These are phyloP conservation scores for Cyclophora punctaria DNA, from an alignment of 2,888 invertebrate species.

Conservation along the genomic window DNA sequence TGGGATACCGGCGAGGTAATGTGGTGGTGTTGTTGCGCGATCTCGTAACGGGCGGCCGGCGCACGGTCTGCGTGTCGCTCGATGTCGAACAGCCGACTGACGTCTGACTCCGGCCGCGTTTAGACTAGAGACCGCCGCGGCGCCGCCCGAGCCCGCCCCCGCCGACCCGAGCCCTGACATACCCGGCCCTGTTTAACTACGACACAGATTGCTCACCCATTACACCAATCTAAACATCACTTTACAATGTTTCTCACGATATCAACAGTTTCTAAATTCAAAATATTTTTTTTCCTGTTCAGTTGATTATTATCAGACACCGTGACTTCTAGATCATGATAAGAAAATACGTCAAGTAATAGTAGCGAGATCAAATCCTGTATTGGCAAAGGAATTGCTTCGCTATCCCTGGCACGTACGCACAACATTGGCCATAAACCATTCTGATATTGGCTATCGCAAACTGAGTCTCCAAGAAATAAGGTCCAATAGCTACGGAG, in stretches of 20 bases:
- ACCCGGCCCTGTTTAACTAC: conserved; percentile 33
- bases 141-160: conserved; percentile 66
- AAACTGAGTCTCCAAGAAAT: conserved; percentile 38
- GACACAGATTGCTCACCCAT: conserved; percentile 33
- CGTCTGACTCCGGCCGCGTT: conserved; percentile 28
- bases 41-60: conserved; percentile 52
- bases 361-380: conserved; percentile 6
- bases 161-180: conserved; percentile 47
- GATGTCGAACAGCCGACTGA: conserved; percentile 56
- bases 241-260: background rate
- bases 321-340: conserved; percentile 1
- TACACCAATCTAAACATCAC: conserved; percentile 37
- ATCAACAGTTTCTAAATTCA: background rate
- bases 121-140: conserved; percentile 34
- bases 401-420: conserved; percentile 42
- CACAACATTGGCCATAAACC: conserved; percentile 51
- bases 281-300: too few relatives aligned
- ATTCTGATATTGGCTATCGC: conserved; percentile 52
- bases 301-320: too few relatives aligned
- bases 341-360: background rate
- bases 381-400: conserved; percentile 27
- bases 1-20: conserved; percentile 9
- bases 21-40: conserved; percentile 24
- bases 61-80: conserved; percentile 65
- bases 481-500: conserved; percentile 23